These are phyloP conservation scores for Trichacis sp. DNA, from an alignment of 2,888 invertebrate species.

Conservation along the genomic window DNA sequence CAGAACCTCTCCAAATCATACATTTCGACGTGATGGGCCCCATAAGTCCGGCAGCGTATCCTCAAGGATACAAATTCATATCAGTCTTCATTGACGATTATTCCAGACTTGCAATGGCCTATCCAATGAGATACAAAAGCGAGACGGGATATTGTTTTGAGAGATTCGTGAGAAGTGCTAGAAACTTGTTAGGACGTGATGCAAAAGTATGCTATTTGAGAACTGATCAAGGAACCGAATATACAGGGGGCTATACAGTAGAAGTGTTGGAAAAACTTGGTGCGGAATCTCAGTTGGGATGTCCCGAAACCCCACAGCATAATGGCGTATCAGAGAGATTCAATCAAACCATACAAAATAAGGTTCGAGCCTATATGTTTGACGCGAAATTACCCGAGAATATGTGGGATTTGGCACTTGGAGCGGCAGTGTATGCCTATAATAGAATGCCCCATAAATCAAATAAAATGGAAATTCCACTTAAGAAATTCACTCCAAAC, in stretches of 20 bases:
- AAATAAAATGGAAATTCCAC: constrained; percentile 11
- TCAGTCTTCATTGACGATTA: constrained; percentile 44
- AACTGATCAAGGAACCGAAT: constrained; percentile 38
- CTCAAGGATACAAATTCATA: constrained; percentile 38
- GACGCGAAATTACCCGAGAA: constrained; percentile 15
- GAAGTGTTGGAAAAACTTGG: constrained; percentile 6
- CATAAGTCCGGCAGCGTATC: constrained; percentile 35
- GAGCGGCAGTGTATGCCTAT: no score
- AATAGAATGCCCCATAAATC: no score
- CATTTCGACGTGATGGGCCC: constrained; percentile 45
- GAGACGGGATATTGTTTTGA: constrained; percentile 38
- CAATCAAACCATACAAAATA: constrained; percentile 20
- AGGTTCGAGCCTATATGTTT: constrained; percentile 20
- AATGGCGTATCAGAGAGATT: no score
- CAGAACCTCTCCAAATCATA: constrained; percentile 38
- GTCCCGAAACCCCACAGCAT: no score
- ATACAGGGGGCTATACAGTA: constrained; percentile 8
- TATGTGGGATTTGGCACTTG: no score
- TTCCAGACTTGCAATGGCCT: constrained; percentile 42
- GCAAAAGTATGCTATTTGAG: constrained; percentile 47
- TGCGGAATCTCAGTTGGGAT: constrained; percentile 12
- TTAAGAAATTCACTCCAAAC: constrained; percentile 31
- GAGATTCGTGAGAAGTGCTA: constrained; percentile 31
- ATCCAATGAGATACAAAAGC: constrained; percentile 38
- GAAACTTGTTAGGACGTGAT: constrained; percentile 45